Evolutionary conservation across 1,140 invertebrate species (phyloP).

Genomic region (Hesperophylax magnus): DNA sequence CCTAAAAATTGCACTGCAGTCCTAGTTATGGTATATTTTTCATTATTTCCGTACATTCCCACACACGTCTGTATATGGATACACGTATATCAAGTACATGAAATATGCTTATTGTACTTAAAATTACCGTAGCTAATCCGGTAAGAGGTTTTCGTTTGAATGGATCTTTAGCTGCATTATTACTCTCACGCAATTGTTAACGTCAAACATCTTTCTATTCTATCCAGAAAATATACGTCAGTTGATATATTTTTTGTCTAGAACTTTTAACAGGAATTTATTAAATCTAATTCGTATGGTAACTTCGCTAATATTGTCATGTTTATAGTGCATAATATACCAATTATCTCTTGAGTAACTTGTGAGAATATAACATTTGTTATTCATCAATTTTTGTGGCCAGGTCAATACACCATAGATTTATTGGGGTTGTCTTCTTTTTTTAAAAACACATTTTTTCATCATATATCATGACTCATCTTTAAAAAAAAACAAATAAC

Average conservation of each 20-base stretch:
- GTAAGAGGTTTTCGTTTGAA: slow-evolving; percentile 44
- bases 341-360: too few species aligned
- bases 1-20: too few species aligned
- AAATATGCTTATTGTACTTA: slow-evolving; percentile 16
- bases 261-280: not conserved
- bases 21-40: not conserved
- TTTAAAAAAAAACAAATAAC: too few species aligned
- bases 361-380: too few species aligned
- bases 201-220: slow-evolving; percentile 3
- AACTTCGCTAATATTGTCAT: too few species aligned
- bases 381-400: too few species aligned
- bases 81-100: not conserved
- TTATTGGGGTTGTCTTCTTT: too few species aligned
- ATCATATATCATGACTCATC: too few species aligned
- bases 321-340: too few species aligned
- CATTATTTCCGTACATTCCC: slow-evolving; percentile 31
- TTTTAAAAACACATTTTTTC: too few species aligned
- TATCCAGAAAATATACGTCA: not conserved
- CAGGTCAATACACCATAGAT: not conserved
- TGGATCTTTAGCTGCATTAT: slow-evolving; percentile 11
- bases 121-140: slow-evolving; percentile 35
- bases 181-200: slow-evolving; percentile 51
- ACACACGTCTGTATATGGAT: slow-evolving; percentile 46
- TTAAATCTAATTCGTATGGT: not conserved
- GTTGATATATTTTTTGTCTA: not conserved